phyloP scores from a whole-genome alignment of 2,797 vertebrate species.

The Pantherophis vulpinus region DNA sequence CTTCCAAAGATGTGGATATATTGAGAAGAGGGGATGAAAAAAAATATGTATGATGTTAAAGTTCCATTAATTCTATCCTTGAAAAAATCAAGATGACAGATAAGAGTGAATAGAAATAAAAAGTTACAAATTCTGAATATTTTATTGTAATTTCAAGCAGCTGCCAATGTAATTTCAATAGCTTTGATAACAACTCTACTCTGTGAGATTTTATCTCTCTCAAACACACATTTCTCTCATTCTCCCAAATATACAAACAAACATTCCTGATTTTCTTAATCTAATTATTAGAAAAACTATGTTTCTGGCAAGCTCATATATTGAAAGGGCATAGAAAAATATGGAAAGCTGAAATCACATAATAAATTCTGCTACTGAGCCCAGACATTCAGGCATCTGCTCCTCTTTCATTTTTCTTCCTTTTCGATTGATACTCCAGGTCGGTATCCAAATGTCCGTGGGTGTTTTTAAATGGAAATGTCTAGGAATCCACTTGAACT shows the following conservation, averaged over 20 bases:
- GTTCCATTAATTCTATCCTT: not conserved
- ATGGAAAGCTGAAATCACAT: not conserved
- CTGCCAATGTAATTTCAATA: not conserved
- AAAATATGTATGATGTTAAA: not conserved
- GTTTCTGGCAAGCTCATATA: not conserved
- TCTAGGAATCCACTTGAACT: conserved; percentile 4
- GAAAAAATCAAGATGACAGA: not conserved
- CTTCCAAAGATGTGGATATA: not conserved
- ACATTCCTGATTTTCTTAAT: not conserved
- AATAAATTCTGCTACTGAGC: not conserved
- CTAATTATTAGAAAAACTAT: not conserved
- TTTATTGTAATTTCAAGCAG: not conserved
- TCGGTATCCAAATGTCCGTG: conserved; percentile 1
- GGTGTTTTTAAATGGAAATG: conserved; percentile 2
- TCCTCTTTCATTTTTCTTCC: not conserved
- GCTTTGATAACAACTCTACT: not conserved
- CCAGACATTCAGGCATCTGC: not conserved
- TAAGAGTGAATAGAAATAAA: not conserved
- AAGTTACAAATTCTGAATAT: not conserved
- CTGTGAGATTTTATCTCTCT: not conserved
- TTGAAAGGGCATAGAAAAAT: not conserved
- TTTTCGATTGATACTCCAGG: not conserved
- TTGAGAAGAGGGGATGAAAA: not conserved
- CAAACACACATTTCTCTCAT: not conserved
- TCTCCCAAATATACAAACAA: not conserved